Evolutionary conservation across 2,888 invertebrate genomes (phyloP), one percentile per base, ranked within the genome.

Genomic region (Agriopis leucophaearia): DNA sequence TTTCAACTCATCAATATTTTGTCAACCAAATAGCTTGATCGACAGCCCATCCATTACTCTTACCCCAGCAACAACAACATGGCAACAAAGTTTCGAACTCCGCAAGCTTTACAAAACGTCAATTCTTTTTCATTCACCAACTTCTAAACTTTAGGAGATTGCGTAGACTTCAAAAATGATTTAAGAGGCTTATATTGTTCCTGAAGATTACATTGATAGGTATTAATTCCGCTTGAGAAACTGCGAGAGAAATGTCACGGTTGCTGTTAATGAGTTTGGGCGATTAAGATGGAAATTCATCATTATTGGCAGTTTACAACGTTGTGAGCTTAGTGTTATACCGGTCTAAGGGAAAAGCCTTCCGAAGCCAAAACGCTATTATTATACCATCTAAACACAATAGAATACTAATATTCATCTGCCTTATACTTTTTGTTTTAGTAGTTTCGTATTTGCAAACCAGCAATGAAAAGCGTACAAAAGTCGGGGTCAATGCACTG

Each of bases 21-120:
- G 79, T 76, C 75, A 72, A 76, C 75, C 74, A 78, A 81, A 69
- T 69, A 73, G 67, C 42, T 69, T 80, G 79, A 81, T 82, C 79
- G 83, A 80, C 81, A 75, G 74, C 61, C 62, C 78, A 81, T 81
- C 80, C 76, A 83, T 82, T 80, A 78, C 60, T 66, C 40, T 40
- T 1, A 15, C 8, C 15, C 64, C 55, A 47, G 44, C 71, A 75
- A 76, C 74, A 70, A 64, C 66, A 55, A 68, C 74, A 66, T 54
- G 48, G 67, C 69, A 72, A 77, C 80, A 72, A 82, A 81, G 67
- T 79, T 13, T 62, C 61, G 65, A 78, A 78, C 71, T 77, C 68
- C 45, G 67, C 64, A 74, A 65, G 57, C 51, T 66, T 70, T 18
- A 58, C 47, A 58, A 73, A 78, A 74, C 73, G 70, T 50, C 69